Evolutionary conservation across 2,797 vertebrate genomes (phyloP), one percentile per base, ranked within the genome.

Genomic region (Sphaeramia orbicularis): DNA sequence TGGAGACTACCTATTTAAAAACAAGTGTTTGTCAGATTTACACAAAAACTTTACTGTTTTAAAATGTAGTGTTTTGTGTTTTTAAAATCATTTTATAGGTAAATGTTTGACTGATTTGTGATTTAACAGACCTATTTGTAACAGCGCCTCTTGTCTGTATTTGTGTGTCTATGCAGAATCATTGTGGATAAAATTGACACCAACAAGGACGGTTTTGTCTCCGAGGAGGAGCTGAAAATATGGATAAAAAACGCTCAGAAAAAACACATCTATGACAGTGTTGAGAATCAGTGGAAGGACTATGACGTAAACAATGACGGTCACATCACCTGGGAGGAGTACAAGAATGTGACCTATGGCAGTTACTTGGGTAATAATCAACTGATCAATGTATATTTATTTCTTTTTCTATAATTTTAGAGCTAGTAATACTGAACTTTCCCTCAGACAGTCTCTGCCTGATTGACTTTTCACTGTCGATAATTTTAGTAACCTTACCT

Each of bases 231-330:
- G 82, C 92, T 96, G 73, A 95, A 89, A 84, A 71, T 76, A 43
- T 97, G 96, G 94, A 95, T 97, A 86, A 91, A 94, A 86, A 87
- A 78, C 10, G 90, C 94, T 61, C 95, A 96, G 90, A 94, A 91
- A 90, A 95, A 89, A 11, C 94, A 95, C 69, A 65, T 96, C 45
- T 91, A 70, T 66, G 92, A 93, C 51, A 95, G 89, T 41, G 94
- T 95, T 69, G 93, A 93, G 19, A 76, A 69, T n/a, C 92, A 94
- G 51, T 96, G 95, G 95, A 92, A 85, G 41, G 95, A 93, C 66
- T 95, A 95, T 68, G 95, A 95, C 86, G 21, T 89, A 76, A 92
- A 96, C 68, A 59, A 70, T 10, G 94, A 95, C 54, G 94, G 94
- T 18, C 69, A 73, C 70, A 91, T 96, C 86, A 94, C 93, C 89